These are phyloP conservation scores for Diaprepes abbreviatus DNA, from an alignment of 2,888 invertebrate genomes.

Conservation along the genomic window DNA sequence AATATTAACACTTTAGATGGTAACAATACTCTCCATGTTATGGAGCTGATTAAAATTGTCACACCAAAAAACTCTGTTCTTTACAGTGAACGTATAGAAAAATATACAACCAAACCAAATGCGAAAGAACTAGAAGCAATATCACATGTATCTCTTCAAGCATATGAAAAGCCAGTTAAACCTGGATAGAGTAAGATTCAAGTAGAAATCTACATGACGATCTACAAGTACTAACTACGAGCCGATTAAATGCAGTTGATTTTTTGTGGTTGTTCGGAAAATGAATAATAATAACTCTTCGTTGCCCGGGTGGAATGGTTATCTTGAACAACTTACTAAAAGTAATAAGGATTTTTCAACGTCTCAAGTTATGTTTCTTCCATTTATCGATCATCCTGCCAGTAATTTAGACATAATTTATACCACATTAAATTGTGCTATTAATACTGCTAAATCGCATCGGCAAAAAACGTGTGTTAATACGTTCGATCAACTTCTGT, in stretches of 20 bases:
- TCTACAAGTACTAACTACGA: slow-evolving; percentile 32
- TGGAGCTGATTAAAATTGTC: slow-evolving; percentile 38
- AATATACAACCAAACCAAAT: slow-evolving; percentile 57
- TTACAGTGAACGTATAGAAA: slow-evolving; percentile 55
- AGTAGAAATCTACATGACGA: slow-evolving; percentile 48
- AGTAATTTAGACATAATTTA: slow-evolving; percentile 56
- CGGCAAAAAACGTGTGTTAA: slow-evolving; percentile 34
- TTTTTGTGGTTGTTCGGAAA: slow-evolving; percentile 38
- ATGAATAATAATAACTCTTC: slow-evolving; percentile 24
- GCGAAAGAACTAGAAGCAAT: slow-evolving; percentile 52
- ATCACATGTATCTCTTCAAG: slow-evolving; percentile 51
- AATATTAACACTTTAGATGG: slow-evolving; percentile 50
- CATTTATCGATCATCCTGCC: slow-evolving; percentile 33
- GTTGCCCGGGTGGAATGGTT: slow-evolving; percentile 29
- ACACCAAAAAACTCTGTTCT: slow-evolving; percentile 52
- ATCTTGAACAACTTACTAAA: slow-evolving; percentile 23
- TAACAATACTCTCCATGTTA: slow-evolving; percentile 51
- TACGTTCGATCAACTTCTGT: slow-evolving; percentile 56
- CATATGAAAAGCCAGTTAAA: slow-evolving; percentile 50
- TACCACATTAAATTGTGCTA: slow-evolving; percentile 55
- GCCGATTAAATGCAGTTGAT: slow-evolving; percentile 18
- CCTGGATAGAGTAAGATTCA: slow-evolving; percentile 51
- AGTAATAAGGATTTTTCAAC: slow-evolving; percentile 29
- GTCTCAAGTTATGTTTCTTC: slow-evolving; percentile 27
- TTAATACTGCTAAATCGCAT: slow-evolving; percentile 51